A percentile compares a stretch with the other conserved stretches of the same genome.
Evolutionary conservation across 1,140 invertebrate genomes (phyloP).

Genomic region (Ips nitidus): DNA sequence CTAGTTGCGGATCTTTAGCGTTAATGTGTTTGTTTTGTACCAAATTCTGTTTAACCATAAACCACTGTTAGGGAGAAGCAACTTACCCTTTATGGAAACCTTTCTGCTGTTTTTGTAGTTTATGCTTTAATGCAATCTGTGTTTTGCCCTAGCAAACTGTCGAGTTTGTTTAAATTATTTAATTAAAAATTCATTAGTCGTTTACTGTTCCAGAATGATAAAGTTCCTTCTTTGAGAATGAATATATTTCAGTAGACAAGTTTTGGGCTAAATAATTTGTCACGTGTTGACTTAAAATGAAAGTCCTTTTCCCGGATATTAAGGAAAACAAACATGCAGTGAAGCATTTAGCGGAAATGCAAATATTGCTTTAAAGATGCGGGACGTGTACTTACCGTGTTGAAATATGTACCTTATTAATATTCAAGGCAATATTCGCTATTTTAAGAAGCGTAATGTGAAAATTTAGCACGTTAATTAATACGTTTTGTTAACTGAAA

Average conservation of each 20-base stretch:
- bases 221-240: too few species aligned
- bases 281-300: too few species aligned
- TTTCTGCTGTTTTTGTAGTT: not conserved
- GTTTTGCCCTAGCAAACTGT: not conserved
- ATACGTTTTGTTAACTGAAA: too few species aligned
- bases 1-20: conserved; percentile 9
- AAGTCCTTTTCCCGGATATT: too few species aligned
- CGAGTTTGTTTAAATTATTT: not conserved
- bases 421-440: not conserved
- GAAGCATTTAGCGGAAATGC: too few species aligned
- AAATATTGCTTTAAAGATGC: too few species aligned
- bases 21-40: conserved; percentile 1
- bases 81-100: not conserved
- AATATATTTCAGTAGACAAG: too few species aligned
- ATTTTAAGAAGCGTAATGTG: not conserved
- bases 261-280: too few species aligned
- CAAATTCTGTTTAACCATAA: not conserved
- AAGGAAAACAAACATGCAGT: too few species aligned
- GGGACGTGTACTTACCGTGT: not conserved
- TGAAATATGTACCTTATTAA: conserved; percentile 1
- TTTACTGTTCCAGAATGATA: too few species aligned
- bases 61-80: not conserved
- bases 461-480: too few species aligned
- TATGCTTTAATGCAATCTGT: not conserved
- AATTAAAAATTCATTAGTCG: too few species aligned